A percentile compares a stretch with the other conserved stretches of the same genome.
Conservation (phyloP, 1,140 invertebrate genomes). For the Sycophila sp. region DNA sequence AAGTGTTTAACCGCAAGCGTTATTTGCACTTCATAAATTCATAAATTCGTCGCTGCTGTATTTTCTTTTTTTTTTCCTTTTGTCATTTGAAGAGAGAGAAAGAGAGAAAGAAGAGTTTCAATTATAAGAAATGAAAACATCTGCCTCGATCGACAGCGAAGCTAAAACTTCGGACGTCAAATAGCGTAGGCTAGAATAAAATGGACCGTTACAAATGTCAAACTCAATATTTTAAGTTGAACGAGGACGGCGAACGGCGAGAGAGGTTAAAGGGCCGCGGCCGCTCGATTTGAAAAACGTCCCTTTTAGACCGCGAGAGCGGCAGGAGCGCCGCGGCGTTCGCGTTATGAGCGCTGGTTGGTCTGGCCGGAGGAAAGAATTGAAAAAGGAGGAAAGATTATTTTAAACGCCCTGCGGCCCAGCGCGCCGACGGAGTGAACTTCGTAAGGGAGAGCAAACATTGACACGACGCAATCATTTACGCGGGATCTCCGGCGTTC, state of each 20-base stretch:
- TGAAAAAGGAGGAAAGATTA: slow-evolving; percentile 17
- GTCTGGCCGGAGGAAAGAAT: slow-evolving; percentile 1
- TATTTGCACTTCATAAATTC: too few relatives aligned
- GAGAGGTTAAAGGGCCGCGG: neutral
- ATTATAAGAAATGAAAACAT: too few relatives aligned
- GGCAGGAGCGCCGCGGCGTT: slow-evolving; percentile 30
- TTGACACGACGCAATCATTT: slow-evolving; percentile 46
- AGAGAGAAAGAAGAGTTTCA: too few relatives aligned
- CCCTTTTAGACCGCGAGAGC: neutral
- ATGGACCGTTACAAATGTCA: slow-evolving; percentile 23
- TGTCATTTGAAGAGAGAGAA: too few relatives aligned
- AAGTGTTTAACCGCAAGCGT: too few relatives aligned
- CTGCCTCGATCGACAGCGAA: too few relatives aligned
- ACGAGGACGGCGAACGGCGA: neutral
- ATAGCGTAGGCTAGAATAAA: slow-evolving; percentile 25
- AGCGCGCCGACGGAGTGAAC: slow-evolving; percentile 21
- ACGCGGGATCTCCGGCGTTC: slow-evolving; percentile 42
- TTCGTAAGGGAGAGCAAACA: slow-evolving; percentile 46
- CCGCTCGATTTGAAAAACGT: slow-evolving; percentile 6
- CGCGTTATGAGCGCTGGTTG: neutral
- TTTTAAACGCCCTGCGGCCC: slow-evolving; percentile 29
- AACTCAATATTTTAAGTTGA: slow-evolving; percentile 38
- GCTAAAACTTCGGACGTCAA: neutral
- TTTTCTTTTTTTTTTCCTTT: too few relatives aligned
- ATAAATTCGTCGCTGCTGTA: too few relatives aligned